Evolutionary conservation across 1,140 invertebrate species (phyloP), one percentile per base, ranked within the genome.

Genomic region (Drosophila miranda): DNA sequence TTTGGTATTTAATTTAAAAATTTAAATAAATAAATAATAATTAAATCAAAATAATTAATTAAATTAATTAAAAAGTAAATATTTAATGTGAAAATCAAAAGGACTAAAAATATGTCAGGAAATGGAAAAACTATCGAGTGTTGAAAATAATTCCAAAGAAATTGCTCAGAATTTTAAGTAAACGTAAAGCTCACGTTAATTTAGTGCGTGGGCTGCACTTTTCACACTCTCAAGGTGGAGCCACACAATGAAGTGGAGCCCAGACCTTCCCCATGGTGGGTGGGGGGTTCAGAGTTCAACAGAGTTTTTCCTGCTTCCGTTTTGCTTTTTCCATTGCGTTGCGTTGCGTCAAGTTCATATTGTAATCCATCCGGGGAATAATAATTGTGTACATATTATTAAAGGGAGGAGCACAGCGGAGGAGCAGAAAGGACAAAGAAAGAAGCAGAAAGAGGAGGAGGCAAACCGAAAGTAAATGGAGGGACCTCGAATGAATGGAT

Each of bases 301-400:
- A 60, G 64, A 76, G 76, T 86, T 83, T 73, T 79, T 50, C 63
- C 62, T 72, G 57, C 59, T 62, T 41, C 58, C 58, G 50, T 62
- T 56, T 75, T 75, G 54, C 63, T 59, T 54, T 79, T 79, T 41
- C 58, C 74, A 34, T 62, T 55, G 64, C 23, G 23, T 26, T 26
- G 23, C 23, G 23, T 26, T 26, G 76, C 62, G 66, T 72, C 67
- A 71, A 75, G 82, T 82, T 75, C 75, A 81, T 62, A 69, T 66
- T 82, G 78, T 87, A 86, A 86, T 87, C 82, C 78, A 87, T 78
- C 82, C 70, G 75, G 82, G 82, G 82, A 82, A 87, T 87, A 86
- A 86, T 86, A 82, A 86, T 86, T 86, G 78, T 86, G 82, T 86
- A 86, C 82, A 86, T 78, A 86, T 86, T 86, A 87, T 81, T 80